These are phyloP conservation scores for Polietes domitor DNA, from an alignment of 2,888 invertebrate genomes.

Conservation along the genomic window DNA sequence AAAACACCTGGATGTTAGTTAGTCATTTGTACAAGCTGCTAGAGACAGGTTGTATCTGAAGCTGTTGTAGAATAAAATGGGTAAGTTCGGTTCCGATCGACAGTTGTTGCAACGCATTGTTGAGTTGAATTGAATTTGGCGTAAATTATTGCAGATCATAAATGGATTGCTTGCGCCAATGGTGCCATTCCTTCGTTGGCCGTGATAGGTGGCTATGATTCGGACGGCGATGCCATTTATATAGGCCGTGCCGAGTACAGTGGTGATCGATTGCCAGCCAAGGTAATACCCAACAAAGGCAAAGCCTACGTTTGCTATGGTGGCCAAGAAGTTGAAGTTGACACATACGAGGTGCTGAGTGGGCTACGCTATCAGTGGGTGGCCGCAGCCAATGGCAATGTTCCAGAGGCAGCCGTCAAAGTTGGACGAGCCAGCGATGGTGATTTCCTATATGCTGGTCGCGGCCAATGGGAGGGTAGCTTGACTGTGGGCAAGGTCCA, in stretches of 20 bases:
- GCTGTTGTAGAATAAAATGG: constrained; percentile 39
- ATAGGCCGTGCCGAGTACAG: constrained; percentile 87
- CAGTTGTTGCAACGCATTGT: too few species aligned
- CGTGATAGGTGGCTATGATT: constrained; percentile 85
- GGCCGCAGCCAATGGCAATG: constrained; percentile 83
- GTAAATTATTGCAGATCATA: constrained; percentile 73
- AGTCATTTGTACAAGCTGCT: constrained; percentile 21
- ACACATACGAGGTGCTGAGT: constrained; percentile 86
- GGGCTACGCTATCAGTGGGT: constrained; percentile 86
- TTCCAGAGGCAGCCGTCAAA: constrained; percentile 85
- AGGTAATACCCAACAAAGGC: constrained; percentile 83
- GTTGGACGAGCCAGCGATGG: constrained; percentile 85
- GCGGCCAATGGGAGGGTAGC: constrained; percentile 85
- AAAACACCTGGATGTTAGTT: neutral
- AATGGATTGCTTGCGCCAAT: constrained; percentile 81
- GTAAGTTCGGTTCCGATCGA: constrained; percentile 24
- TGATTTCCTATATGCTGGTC: constrained; percentile 86
- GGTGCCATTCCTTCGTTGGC: constrained; percentile 78
- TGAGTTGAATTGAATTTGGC: too few species aligned
- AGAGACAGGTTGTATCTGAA: constrained; percentile 1
- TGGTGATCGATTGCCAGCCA: constrained; percentile 85
- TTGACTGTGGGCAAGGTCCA: constrained; percentile 87
- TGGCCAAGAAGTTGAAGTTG: constrained; percentile 85
- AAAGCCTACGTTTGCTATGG: constrained; percentile 85
- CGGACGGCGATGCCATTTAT: constrained; percentile 87